phyloP scores from a whole-genome alignment of 2,888 invertebrate genomes.

The Lingula anatina region DNA sequence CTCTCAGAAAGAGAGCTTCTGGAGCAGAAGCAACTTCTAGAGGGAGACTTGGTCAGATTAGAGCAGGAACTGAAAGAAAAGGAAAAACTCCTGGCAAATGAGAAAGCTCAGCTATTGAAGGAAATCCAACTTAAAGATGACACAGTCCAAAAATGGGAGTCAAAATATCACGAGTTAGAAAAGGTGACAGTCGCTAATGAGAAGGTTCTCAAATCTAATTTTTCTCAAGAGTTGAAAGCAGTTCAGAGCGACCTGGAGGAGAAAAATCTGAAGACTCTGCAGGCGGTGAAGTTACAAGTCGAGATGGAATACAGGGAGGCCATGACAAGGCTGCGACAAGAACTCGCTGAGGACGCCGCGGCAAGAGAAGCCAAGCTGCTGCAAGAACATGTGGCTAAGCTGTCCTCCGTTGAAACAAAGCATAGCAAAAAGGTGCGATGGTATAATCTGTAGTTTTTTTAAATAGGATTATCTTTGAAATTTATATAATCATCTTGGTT shows the following conservation, averaged over 20 bases:
- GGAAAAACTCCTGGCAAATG: constrained; percentile 27
- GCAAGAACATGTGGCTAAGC: too few relatives aligned
- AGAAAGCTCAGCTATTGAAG: constrained; percentile 26
- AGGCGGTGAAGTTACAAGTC: constrained; percentile 11
- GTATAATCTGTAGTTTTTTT: too few relatives aligned
- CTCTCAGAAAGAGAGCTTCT: constrained; percentile 31
- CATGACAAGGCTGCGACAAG: too few relatives aligned
- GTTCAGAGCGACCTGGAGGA: neutral
- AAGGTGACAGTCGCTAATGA: neutral
- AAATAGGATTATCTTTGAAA: too few relatives aligned
- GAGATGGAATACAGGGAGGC: too few relatives aligned
- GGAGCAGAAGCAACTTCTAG: constrained; percentile 33
- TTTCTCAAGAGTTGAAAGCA: neutral
- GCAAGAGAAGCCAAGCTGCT: too few relatives aligned
- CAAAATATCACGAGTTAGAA: neutral
- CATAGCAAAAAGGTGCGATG: too few relatives aligned
- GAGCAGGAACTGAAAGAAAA: constrained; percentile 30
- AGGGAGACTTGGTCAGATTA: constrained; percentile 33
- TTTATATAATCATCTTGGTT: too few relatives aligned
- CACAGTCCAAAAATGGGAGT: neutral
- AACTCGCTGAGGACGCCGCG: too few relatives aligned
- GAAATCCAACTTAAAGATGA: constrained; percentile 17
- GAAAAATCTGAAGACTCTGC: constrained; percentile 7
- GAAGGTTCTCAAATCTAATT: neutral
- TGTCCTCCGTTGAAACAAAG: too few relatives aligned